A percentile compares a stretch with the other conserved stretches of the same genome.
These are phyloP conservation scores for Xiphophorus maculatus DNA, from an alignment of 2,113 vertebrate genomes.

Conservation along the genomic window DNA sequence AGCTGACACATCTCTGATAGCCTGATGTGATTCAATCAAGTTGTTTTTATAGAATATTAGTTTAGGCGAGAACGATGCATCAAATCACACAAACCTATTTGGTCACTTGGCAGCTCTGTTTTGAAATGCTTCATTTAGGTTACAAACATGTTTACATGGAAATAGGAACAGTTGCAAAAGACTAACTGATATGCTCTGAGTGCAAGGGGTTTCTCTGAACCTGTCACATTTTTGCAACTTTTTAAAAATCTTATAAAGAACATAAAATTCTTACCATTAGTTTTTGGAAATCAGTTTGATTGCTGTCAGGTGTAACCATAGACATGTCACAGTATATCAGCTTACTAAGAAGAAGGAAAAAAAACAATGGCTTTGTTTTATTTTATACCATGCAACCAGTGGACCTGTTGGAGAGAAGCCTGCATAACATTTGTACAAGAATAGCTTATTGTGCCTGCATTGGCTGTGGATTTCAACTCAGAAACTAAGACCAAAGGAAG, in stretches of 20 bases:
- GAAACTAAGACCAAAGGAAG: too few relatives aligned
- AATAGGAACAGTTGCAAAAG: neutral
- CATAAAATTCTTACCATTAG: conserved; percentile 42
- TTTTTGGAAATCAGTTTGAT: conserved; percentile 68
- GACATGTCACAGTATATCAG: conserved; percentile 70
- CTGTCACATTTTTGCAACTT: conserved; percentile 7
- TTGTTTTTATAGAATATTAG: conserved; percentile 4
- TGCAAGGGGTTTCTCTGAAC: conserved; percentile 15
- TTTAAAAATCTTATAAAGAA: neutral
- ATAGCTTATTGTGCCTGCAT: conserved; percentile 71
- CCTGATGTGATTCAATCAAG: conserved; percentile 32
- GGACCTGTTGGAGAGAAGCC: conserved; percentile 75
- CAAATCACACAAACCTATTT: neutral
- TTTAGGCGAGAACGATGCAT: conserved; percentile 5
- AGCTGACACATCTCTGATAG: conserved; percentile 23
- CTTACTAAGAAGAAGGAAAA: conserved; percentile 29
- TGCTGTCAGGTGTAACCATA: conserved; percentile 65
- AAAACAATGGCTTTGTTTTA: conserved; percentile 50
- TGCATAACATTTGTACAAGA: conserved; percentile 73
- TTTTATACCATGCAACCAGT: conserved; percentile 69
- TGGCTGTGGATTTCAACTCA: conserved; percentile 33
- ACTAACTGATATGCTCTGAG: conserved; percentile 15
- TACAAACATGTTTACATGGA: neutral
- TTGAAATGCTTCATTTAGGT: neutral
- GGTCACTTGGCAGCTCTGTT: neutral